Evolutionary conservation across 2,888 invertebrate species (phyloP).

Genomic region (Cephus spinipes): DNA sequence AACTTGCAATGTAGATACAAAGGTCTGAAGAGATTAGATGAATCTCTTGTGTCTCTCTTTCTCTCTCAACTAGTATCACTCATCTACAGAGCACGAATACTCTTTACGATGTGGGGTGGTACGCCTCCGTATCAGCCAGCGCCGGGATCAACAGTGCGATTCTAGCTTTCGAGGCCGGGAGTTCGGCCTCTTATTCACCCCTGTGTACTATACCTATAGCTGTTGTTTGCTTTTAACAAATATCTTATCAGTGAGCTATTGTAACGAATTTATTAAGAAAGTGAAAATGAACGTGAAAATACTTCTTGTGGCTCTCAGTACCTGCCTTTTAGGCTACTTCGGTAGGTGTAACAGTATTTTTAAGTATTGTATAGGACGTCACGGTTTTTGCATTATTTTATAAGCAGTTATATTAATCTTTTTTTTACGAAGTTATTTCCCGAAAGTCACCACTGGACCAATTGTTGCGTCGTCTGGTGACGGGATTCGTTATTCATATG

Average conservation of each 20-base stretch:
- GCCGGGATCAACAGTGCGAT: slow-evolving; percentile 52
- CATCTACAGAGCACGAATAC: neutral
- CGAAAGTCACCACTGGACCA: neutral
- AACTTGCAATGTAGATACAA: neutral
- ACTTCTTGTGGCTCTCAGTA: slow-evolving; percentile 35
- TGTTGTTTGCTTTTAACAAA: neutral
- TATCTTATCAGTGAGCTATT: neutral
- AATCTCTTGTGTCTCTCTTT: neutral
- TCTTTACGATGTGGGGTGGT: slow-evolving; percentile 36
- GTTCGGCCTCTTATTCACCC: slow-evolving; percentile 50
- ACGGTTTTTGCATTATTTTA: neutral
- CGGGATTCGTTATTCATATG: neutral
- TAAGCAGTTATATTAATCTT: neutral
- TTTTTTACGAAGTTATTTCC: neutral
- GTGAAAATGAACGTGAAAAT: slow-evolving; percentile 38
- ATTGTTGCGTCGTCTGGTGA: too few relatives aligned
- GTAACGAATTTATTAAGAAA: neutral
- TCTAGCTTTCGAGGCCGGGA: slow-evolving; percentile 55
- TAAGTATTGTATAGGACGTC: neutral
- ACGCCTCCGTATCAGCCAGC: slow-evolving; percentile 47
- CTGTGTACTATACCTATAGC: neutral
- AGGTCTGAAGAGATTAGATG: neutral
- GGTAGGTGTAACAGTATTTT: slow-evolving; percentile 31
- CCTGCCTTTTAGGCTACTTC: slow-evolving; percentile 34
- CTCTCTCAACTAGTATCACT: neutral